These are phyloP conservation scores for Oppia nitens DNA, from an alignment of 1,140 invertebrate genomes.

Conservation along the genomic window DNA sequence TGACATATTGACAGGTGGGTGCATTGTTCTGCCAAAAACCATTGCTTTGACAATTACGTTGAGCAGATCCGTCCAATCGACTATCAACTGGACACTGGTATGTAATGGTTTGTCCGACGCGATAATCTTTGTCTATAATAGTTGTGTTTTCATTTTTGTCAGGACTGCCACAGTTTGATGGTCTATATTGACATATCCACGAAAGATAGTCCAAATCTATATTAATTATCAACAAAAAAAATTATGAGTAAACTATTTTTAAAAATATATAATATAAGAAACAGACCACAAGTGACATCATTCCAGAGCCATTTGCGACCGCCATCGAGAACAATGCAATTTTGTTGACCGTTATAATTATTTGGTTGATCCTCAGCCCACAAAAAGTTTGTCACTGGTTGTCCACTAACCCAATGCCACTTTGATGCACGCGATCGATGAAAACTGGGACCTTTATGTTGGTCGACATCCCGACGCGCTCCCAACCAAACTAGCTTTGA, in stretches of 20 bases:
- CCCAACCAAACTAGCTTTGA: conserved; percentile 72
- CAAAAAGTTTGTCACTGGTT: conserved; percentile 25
- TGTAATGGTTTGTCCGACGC: conserved; percentile 46
- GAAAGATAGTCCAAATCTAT: conserved; percentile 50
- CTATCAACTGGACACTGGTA: conserved; percentile 68
- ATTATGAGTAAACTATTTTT: neutral
- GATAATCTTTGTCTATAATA: conserved; percentile 48
- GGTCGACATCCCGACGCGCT: conserved; percentile 49
- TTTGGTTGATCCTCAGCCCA: conserved; percentile 89
- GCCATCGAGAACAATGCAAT: conserved; percentile 76
- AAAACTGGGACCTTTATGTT: conserved; percentile 6
- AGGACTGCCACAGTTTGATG: conserved; percentile 63
- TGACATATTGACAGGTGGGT: conserved; percentile 47
- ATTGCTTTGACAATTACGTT: conserved; percentile 24
- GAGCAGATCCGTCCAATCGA: conserved; percentile 52
- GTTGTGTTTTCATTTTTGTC: conserved; percentile 67
- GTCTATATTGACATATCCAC: conserved; percentile 70
- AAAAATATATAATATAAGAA: neutral
- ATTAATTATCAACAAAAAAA: neutral
- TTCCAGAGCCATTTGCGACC: conserved; percentile 79
- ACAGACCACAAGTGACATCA: conserved; percentile 61
- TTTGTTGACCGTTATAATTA: conserved; percentile 86
- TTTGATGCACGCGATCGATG: conserved; percentile 6
- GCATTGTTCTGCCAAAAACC: conserved; percentile 39
- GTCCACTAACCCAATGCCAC: conserved; percentile 17